phyloP scores from a whole-genome alignment of 2,113 vertebrate genomes.

The Noturus placidus region DNA sequence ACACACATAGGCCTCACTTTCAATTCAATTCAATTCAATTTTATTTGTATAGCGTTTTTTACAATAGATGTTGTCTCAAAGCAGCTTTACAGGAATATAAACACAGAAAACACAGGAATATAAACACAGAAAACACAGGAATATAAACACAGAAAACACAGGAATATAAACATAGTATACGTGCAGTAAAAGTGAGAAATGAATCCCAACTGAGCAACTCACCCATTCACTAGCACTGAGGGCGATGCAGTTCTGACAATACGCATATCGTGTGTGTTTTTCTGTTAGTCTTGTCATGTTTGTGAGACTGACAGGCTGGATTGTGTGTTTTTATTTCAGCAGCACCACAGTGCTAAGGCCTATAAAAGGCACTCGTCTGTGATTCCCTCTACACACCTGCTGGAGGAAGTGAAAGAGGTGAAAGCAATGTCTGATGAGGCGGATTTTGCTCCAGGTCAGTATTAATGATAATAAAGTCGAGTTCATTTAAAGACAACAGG shows the following conservation, averaged over 20 bases:
- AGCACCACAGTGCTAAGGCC: constrained; percentile 69
- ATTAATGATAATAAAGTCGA: constrained; percentile 9
- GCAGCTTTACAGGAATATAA: too few species aligned
- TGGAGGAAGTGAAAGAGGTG: constrained; percentile 70
- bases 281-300: neutral
- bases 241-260: neutral
- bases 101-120: too few species aligned
- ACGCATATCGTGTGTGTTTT: neutral
- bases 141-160: too few species aligned
- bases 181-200: too few species aligned
- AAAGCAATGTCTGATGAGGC: constrained; percentile 56
- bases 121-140: too few species aligned
- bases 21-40: too few species aligned
- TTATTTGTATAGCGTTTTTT: too few species aligned
- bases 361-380: constrained; percentile 76
- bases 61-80: too few species aligned
- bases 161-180: too few species aligned
- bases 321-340: constrained; percentile 42
- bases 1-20: too few species aligned
- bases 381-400: constrained; percentile 72
- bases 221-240: neutral
- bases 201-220: too few species aligned
- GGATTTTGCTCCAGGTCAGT: constrained; percentile 71
- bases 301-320: neutral
- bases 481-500: neutral